A percentile compares a stretch with the other conserved stretches of the same genome.
Evolutionary conservation across 2,888 invertebrate species (phyloP).

Genomic region (Euzophera pinguis): DNA sequence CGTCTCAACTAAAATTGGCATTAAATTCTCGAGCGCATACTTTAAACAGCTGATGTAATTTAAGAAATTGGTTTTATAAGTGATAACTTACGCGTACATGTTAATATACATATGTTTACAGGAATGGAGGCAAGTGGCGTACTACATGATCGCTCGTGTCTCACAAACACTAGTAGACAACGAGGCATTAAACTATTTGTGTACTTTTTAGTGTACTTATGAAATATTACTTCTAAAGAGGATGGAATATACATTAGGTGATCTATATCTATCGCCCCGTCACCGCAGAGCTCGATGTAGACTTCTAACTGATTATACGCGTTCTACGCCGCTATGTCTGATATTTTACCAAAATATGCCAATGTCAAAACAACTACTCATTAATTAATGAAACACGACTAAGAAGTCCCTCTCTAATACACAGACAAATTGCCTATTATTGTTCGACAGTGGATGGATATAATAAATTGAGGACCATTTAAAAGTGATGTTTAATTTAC

Average conservation of each 20-base stretch:
- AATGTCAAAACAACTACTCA: conserved; percentile 37
- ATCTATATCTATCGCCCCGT: conserved; percentile 58
- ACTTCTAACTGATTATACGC: conserved; percentile 51
- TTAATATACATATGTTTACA: conserved; percentile 65
- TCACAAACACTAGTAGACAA: conserved; percentile 67
- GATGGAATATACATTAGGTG: conserved; percentile 79
- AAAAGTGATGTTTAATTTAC: conserved; percentile 43
- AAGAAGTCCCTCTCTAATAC: conserved; percentile 35
- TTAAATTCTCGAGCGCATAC: conserved; percentile 60
- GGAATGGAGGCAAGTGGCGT: conserved; percentile 66
- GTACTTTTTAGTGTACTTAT: conserved; percentile 74
- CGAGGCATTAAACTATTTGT: conserved; percentile 62
- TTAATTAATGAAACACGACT: conserved; percentile 29
- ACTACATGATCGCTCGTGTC: conserved; percentile 55
- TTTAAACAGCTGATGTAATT: conserved; percentile 48
- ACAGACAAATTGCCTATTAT: conserved; percentile 56
- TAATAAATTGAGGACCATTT: conserved; percentile 66
- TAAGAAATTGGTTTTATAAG: conserved; percentile 39
- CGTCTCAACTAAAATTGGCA: conserved; percentile 43
- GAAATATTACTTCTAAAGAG: conserved; percentile 66
- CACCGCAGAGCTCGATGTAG: conserved; percentile 42
- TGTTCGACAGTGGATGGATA: conserved; percentile 76
- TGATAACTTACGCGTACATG: conserved; percentile 54
- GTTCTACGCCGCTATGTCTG: conserved; percentile 55
- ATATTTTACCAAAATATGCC: conserved; percentile 40